Percentiles rank a stretch among this genome's conserved stretches.
Conservation (phyloP, 1,140 invertebrate species). For the Phymastichus coffea region DNA sequence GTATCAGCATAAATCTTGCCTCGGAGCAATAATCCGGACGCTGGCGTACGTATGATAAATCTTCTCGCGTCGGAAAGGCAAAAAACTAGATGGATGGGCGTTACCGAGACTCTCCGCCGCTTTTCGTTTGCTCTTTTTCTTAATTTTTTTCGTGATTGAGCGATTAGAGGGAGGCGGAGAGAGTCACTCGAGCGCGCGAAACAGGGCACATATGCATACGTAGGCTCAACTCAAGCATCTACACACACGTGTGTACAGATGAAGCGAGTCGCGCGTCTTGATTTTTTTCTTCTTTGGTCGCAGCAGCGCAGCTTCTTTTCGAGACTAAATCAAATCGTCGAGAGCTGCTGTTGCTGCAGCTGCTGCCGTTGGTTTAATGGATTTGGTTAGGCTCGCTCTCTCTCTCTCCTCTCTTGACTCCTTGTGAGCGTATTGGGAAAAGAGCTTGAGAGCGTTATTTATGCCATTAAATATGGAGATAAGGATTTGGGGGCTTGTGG, state of each 20-base stretch:
- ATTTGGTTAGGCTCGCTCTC: conserved; percentile 15
- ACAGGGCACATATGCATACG: background rate
- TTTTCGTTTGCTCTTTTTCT: conserved; percentile 30
- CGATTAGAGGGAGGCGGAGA: conserved; percentile 44
- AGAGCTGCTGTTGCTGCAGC: background rate
- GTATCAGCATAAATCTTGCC: too few species aligned
- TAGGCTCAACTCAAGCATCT: background rate
- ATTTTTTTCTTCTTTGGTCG: background rate
- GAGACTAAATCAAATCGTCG: conserved; percentile 21
- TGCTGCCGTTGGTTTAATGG: conserved; percentile 26
- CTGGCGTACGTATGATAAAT: conserved; percentile 53
- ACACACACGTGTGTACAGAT: background rate
- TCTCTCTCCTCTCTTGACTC: too few species aligned
- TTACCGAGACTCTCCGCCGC: too few species aligned
- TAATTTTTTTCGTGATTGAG: conserved; percentile 47
- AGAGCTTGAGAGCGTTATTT: conserved; percentile 1
- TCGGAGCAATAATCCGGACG: too few species aligned
- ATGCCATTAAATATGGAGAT: conserved; percentile 11
- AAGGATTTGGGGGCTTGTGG: too few species aligned
- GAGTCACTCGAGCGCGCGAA: conserved; percentile 36
- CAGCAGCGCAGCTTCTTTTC: background rate
- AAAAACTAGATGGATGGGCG: conserved; percentile 53
- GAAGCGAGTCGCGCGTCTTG: background rate
- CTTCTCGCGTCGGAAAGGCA: conserved; percentile 30
- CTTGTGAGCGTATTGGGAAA: conserved; percentile 21